These are phyloP conservation scores for Neotoma lepida DNA, from an alignment of 2,113 vertebrate species.

Conservation along the genomic window DNA sequence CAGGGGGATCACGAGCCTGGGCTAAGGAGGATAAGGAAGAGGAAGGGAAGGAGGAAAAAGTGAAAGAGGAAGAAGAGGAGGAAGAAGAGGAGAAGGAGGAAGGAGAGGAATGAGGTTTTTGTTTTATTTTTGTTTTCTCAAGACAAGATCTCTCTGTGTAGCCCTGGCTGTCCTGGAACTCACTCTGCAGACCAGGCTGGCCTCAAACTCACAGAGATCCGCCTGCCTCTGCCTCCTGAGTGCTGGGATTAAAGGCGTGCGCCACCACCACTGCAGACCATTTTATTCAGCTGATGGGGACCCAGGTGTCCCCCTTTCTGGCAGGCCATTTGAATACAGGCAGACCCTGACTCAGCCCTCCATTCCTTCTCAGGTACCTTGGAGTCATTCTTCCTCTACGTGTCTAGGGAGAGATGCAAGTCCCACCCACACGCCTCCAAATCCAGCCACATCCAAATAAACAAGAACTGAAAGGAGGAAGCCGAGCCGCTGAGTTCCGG, in stretches of 20 bases:
- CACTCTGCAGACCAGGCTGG: not conserved
- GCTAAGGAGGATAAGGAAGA: not conserved
- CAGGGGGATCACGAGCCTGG: not conserved
- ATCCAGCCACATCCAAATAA: not conserved
- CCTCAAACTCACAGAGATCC: not conserved
- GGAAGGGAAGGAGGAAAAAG: not conserved
- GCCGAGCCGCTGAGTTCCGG: not conserved
- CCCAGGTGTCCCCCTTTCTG: not conserved
- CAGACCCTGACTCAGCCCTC: not conserved
- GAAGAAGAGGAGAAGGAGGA: not conserved
- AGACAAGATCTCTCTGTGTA: not conserved
- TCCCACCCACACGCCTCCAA: not conserved
- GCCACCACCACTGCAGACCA: not conserved
- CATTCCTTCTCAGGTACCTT: not conserved
- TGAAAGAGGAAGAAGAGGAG: not conserved
- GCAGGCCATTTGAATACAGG: not conserved
- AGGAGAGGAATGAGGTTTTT: not conserved
- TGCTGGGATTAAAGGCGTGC: not conserved
- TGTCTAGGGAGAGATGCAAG: rapidly evolving
- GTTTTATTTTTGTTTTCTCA: not conserved
- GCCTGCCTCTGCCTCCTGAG: not conserved
- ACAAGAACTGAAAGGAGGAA: not conserved
- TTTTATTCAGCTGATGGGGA: not conserved
- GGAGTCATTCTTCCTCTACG: too few species aligned
- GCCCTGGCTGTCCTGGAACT: not conserved